These are phyloP conservation scores for Pseudoips prasinana DNA, from an alignment of 2,888 invertebrate genomes.

Conservation along the genomic window DNA sequence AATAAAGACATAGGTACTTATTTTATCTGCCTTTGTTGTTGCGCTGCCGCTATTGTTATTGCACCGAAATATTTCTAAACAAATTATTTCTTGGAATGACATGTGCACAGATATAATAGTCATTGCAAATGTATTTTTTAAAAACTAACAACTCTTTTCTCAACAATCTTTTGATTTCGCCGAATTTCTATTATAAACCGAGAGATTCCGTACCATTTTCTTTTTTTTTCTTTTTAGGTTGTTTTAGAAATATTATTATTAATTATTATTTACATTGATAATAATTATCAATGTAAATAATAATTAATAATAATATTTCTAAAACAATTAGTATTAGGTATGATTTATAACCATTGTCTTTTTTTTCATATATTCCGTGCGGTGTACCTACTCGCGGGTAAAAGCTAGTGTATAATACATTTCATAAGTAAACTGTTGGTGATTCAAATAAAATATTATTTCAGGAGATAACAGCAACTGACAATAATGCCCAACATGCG, in stretches of 20 bases:
- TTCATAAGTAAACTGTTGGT: no score
- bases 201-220: conserved; percentile 1
- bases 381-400: no score
- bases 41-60: conserved; percentile 9
- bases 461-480: no score
- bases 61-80: conserved; percentile 9
- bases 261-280: no score
- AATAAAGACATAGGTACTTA: conserved; percentile 10
- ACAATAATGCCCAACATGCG: no score
- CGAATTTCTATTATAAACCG: conserved; percentile 10
- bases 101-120: conserved; percentile 11
- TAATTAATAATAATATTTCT: no score
- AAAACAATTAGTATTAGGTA: no score
- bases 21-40: conserved; percentile 9
- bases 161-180: conserved; percentile 11
- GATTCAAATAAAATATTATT: no score
- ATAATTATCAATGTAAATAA: no score
- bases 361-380: no score
- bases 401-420: no score
- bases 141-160: conserved; percentile 11
- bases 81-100: conserved; percentile 10
- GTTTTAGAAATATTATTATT: conserved; percentile 1
- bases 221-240: conserved; percentile 1
- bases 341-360: no score
- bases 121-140: conserved; percentile 11